Evolutionary conservation across 2,113 vertebrate species (phyloP).

Genomic region (Ophthalmotilapia sp.): DNA sequence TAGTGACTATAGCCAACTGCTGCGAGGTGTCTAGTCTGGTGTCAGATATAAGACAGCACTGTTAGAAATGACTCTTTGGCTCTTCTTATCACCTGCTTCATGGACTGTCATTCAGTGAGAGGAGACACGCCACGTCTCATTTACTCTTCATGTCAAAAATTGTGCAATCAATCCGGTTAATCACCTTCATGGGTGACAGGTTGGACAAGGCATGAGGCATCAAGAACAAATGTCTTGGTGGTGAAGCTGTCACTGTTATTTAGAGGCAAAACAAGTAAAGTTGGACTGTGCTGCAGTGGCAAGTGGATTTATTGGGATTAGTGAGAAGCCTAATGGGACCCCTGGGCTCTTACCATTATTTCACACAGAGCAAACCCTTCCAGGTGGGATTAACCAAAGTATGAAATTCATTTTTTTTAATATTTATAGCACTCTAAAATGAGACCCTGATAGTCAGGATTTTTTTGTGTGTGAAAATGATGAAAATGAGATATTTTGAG

Average conservation of each 20-base stretch:
- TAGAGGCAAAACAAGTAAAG: neutral
- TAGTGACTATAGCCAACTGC: neutral
- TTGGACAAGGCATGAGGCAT: neutral
- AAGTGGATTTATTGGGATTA: slow-evolving; percentile 47
- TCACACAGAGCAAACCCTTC: slow-evolving; percentile 19
- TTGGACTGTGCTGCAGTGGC: neutral
- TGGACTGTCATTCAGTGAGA: neutral
- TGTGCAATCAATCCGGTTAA: slow-evolving; percentile 7
- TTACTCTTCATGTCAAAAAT: neutral
- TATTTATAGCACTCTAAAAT: slow-evolving; percentile 32
- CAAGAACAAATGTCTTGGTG: slow-evolving; percentile 1
- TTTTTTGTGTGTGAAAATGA: neutral
- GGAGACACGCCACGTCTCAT: neutral
- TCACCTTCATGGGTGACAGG: slow-evolving; percentile 1
- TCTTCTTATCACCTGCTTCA: neutral
- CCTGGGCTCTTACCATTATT: slow-evolving; percentile 39
- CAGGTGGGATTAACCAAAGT: slow-evolving; percentile 47
- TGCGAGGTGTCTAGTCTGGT: neutral
- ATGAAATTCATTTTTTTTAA: slow-evolving; percentile 1
- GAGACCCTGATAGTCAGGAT: slow-evolving; percentile 9
- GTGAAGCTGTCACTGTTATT: slow-evolving; percentile 15
- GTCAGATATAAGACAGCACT: neutral
- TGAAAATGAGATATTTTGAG: slow-evolving; percentile 4
- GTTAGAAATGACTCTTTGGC: neutral
- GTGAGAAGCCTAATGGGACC: slow-evolving; percentile 37